Percentiles rank a stretch among this genome's conserved stretches.
phyloP scores from a whole-genome alignment of 2,113 vertebrate genomes.

The Cromileptes altivelis region DNA sequence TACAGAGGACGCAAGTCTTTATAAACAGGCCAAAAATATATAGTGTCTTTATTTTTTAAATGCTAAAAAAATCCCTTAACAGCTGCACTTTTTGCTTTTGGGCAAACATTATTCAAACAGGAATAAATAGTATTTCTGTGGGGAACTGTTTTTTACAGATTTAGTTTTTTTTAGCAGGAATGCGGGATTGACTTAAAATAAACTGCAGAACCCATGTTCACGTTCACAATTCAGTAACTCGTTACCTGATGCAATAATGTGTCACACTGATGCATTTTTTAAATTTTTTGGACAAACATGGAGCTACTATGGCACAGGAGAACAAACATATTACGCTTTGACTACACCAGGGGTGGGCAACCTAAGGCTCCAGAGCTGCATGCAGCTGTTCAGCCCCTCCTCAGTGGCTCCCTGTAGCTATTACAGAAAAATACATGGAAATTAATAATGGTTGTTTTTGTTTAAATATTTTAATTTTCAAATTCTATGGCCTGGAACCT shows the following conservation, averaged over 20 bases:
- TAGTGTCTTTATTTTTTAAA: neutral
- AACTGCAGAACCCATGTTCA: neutral
- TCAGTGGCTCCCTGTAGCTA: no score
- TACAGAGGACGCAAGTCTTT: neutral
- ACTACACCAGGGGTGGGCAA: no score
- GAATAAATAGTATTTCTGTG: neutral
- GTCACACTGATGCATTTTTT: neutral
- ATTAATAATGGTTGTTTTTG: no score
- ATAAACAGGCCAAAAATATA: neutral
- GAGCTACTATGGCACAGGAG: neutral
- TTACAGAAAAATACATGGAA: no score
- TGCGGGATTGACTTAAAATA: neutral
- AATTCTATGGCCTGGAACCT: no score
- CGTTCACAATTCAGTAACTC: neutral
- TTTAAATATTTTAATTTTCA: no score
- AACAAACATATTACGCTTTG: no score
- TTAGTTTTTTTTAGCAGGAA: neutral
- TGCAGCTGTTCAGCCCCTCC: no score
- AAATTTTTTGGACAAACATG: neutral
- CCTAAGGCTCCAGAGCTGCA: no score
- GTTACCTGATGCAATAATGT: neutral
- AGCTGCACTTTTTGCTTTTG: neutral
- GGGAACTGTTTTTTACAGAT: neutral
- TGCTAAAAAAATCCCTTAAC: neutral
- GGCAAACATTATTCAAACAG: neutral